Conservation (phyloP, 2,888 invertebrate species). For the Drosophila antonietae region DNA sequence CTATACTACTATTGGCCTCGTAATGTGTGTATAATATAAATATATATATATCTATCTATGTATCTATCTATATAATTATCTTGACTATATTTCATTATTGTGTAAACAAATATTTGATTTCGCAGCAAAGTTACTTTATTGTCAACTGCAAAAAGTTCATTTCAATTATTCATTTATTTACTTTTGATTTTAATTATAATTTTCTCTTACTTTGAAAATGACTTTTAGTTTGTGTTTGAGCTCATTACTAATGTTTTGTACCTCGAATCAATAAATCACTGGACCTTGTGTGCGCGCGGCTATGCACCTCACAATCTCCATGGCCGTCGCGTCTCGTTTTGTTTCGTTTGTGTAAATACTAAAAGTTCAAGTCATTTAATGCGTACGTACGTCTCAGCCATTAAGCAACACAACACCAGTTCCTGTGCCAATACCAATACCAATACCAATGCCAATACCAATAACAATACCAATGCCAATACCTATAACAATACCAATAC, state of each 20-base stretch:
- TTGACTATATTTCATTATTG: slow-evolving; percentile 45
- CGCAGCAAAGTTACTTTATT: slow-evolving; percentile 29
- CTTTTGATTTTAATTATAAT: slow-evolving; percentile 10
- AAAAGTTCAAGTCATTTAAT: slow-evolving; percentile 41
- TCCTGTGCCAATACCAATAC: slow-evolving; percentile 6
- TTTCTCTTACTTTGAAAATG: neutral
- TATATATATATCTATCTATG: neutral
- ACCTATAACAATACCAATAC: slow-evolving; percentile 1
- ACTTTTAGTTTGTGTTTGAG: slow-evolving; percentile 1
- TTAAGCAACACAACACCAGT: slow-evolving; percentile 20
- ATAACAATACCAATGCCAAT: neutral
- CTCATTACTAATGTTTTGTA: slow-evolving; percentile 40
- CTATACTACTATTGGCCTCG: slow-evolving; percentile 64
- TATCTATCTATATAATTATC: slow-evolving; percentile 21
- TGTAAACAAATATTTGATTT: slow-evolving; percentile 15
- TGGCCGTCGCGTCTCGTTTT: slow-evolving; percentile 37
- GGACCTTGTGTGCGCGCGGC: slow-evolving; percentile 46
- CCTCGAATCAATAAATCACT: slow-evolving; percentile 40
- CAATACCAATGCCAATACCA: slow-evolving; percentile 6
- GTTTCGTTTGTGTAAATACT: slow-evolving; percentile 51
- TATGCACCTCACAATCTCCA: slow-evolving; percentile 32
- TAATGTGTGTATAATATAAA: slow-evolving; percentile 65
- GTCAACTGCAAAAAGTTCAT: slow-evolving; percentile 42
- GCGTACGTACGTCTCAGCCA: slow-evolving; percentile 22
- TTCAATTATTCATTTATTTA: slow-evolving; percentile 7